Conservation (phyloP, 2,797 vertebrate species). For the Syngnathus acus region DNA sequence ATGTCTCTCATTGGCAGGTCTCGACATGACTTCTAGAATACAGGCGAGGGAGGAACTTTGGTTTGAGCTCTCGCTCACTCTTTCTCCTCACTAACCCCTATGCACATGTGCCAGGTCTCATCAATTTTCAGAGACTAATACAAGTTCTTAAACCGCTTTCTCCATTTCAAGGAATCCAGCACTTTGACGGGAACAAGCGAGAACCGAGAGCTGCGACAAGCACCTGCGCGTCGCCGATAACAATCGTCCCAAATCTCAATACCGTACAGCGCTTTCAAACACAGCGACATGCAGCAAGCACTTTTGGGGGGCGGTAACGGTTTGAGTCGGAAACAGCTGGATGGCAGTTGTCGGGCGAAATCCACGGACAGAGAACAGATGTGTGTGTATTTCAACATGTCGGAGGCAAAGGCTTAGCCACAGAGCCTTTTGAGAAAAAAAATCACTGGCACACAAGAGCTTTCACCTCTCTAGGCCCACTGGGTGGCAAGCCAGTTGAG, state of each 20-base stretch:
- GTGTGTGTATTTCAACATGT: slow-evolving; percentile 71
- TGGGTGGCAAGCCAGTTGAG: slow-evolving; percentile 98
- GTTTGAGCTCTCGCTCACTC: slow-evolving; percentile 79
- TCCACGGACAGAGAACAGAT: slow-evolving; percentile 88
- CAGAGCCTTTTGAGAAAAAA: slow-evolving; percentile 92
- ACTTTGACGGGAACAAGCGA: slow-evolving; percentile 57
- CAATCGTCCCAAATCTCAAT: slow-evolving; percentile 69
- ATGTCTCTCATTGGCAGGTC: slow-evolving; percentile 98
- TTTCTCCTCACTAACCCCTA: slow-evolving; percentile 77
- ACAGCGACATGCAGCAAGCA: slow-evolving; percentile 81
- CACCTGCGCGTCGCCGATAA: slow-evolving; percentile 62
- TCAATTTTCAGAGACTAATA: slow-evolving; percentile 89
- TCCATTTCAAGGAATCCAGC: slow-evolving; percentile 83
- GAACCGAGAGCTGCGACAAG: slow-evolving; percentile 51
- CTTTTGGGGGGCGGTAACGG: slow-evolving; percentile 23
- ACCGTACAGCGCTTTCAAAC: slow-evolving; percentile 82
- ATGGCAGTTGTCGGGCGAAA: slow-evolving; percentile 79
- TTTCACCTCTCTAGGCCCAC: slow-evolving; percentile 98
- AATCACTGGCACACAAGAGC: slow-evolving; percentile 99
- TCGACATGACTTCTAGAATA: slow-evolving; percentile 96
- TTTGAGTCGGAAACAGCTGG: slow-evolving; percentile 85
- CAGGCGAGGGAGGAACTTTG: slow-evolving; percentile 95
- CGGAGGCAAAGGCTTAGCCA: slow-evolving; percentile 85
- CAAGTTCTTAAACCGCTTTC: slow-evolving; percentile 90
- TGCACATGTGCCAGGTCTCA: slow-evolving; percentile 97